Base-by-base conservation (phyloP, 2,888 invertebrate species). In the Lycophotia porphyrea region DNA sequence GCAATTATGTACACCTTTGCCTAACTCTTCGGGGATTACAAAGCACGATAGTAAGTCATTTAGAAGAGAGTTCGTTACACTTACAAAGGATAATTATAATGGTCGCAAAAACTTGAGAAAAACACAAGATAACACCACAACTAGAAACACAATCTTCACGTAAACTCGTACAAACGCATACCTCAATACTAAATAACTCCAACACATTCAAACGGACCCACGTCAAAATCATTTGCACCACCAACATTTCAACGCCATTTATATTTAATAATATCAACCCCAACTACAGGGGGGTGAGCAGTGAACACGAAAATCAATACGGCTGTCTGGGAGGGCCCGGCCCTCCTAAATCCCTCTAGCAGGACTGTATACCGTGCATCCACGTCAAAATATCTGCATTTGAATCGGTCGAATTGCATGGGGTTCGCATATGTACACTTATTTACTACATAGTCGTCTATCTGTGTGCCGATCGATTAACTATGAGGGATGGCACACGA, bases 241-340 rank as follows among this genome's bases (percentile, higher is more conserved):
- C 84, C 87, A 87, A 90, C 90, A 92, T 93, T 93, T 93, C 93
- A 90, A 86, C 93, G 91, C 90, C 93, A 93, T 95, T 94, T 94
- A 94, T 94, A 94, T 95, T 95, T 94, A 94, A 95, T 94, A 95
- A 94, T 91, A 93, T 91, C 91, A 83, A 91, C 87, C 91, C 93
- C 92, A 91, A 90, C 90, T 90, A 86, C 71, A 55, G 91, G 71
- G 91, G 92, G 92, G 93, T 90, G 92, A 88, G 82, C 86, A 87
- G 89, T 88, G 87, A 88, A 84, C 84, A 88, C 93, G 93, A 94
- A 94, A 95, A 95, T 95, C 95, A 91, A 95, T 95, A 95, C 89
- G 63, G 78, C 89, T 89, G 95, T 95, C 95, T 95, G 94, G 93
- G 93, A 94, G 95, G 94, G 94, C 89, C 86, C 76, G 80, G 81